Base-by-base conservation (phyloP, 2,113 vertebrate species). In the Steatornis caripensis region DNA sequence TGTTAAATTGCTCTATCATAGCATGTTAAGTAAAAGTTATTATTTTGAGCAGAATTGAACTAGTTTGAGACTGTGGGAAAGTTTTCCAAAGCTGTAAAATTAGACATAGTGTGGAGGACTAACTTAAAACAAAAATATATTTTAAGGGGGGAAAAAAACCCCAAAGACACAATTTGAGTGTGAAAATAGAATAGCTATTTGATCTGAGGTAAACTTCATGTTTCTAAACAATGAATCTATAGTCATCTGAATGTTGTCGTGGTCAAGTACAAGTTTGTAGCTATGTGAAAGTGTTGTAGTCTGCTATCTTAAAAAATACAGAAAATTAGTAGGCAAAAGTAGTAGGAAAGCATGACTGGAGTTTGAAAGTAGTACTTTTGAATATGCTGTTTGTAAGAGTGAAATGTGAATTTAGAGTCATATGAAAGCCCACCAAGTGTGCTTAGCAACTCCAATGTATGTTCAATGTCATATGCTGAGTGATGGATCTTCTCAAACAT, bases 1-100 rank as follows among this genome's bases (percentile, higher is more conserved):
- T 95, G 65, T 91, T 94, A 90, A 96, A 94, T 96, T 89, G n/a
- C 37, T 89, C 53, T 92, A 37, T 95, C 64, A 29, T 89, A 60
- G 66, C 48, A 39, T 23, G 24, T 77, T 88, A 93, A 89, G 18
- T 70, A 68, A 84, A 93, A 95, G 75, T 90, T 90, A 55, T 57
- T 89, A 74, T 94, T 94, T 70, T 75, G 54, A 90, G 58, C 17
- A 54, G 39, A 87, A 84, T 82, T 13, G 43, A 80, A 92, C 69
- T 61, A 82, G 23, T 72, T 24, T 69, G 65, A 92, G 51, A 41
- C 29, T 7, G 34, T 39, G 26, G 43, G 24, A 69, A 66, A 86
- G 58, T 87, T 92, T 90, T 78, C 53, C 11, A 77, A 94, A 82
- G 62, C 49, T 68, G 23, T 92, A 80, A 84, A 86, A 89, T 86